phyloP scores from a whole-genome alignment of 2,888 invertebrate genomes.

The Geophilus truncorum region DNA sequence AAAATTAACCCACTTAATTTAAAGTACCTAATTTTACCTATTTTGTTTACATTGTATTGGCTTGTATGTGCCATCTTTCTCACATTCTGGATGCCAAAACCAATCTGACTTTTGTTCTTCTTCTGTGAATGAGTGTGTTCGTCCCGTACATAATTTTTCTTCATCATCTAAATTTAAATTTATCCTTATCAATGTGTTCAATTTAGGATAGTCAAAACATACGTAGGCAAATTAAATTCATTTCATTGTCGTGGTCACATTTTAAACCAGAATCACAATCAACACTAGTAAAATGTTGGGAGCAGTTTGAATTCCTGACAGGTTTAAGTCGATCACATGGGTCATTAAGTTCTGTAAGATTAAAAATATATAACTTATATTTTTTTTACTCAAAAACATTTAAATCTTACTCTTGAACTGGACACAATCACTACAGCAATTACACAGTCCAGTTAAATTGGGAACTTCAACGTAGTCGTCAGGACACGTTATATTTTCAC shows the following conservation, averaged over 20 bases:
- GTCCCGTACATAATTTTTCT: not conserved
- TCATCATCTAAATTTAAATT: not conserved
- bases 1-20: slow-evolving; percentile 3
- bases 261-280: not conserved
- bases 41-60: slow-evolving; percentile 66
- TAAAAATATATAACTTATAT: not conserved
- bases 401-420: not conserved
- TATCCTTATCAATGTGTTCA: not conserved
- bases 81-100: slow-evolving; percentile 52
- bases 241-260: not conserved
- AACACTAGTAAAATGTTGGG: not conserved
- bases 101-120: not conserved
- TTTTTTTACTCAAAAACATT: not conserved
- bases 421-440: not conserved
- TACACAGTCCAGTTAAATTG: not conserved
- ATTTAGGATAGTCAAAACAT: not conserved
- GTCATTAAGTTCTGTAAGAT: not conserved
- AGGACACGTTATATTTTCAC: not conserved
- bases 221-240: not conserved
- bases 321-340: too few species aligned
- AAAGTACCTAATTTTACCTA: slow-evolving; percentile 38
- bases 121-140: not conserved
- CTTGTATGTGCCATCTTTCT: slow-evolving; percentile 57
- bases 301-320: not conserved
- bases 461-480: not conserved